Conservation (phyloP, 2,797 vertebrate species). For the Neostethus bicornis region DNA sequence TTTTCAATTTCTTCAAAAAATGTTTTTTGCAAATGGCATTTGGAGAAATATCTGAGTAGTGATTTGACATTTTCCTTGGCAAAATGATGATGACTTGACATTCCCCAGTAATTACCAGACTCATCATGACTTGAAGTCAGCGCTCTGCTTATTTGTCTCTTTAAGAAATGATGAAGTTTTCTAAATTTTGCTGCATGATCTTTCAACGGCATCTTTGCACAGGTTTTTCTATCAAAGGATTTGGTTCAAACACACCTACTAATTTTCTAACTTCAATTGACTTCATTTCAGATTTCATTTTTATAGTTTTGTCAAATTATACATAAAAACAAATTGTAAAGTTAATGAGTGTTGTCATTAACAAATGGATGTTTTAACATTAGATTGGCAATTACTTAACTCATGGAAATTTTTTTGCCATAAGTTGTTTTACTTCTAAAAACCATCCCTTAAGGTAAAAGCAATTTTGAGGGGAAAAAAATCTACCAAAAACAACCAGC, state of each 20-base stretch:
- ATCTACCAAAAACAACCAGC: no score
- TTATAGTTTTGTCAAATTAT: background rate
- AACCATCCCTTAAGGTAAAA: no score
- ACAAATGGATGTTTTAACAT: no score
- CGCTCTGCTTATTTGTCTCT: background rate
- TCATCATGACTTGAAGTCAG: background rate
- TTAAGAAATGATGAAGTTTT: background rate
- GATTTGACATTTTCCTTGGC: conserved; percentile 6
- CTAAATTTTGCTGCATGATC: background rate
- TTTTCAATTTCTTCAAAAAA: background rate
- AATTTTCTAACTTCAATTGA: background rate
- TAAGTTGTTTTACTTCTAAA: no score
- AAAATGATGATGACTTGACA: conserved; percentile 3
- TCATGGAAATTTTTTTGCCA: no score
- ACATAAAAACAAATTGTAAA: background rate
- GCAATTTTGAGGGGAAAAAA: no score
- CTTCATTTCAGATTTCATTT: background rate
- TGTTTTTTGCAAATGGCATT: conserved; percentile 4
- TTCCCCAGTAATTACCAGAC: conserved; percentile 5
- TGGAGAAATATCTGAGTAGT: conserved; percentile 6
- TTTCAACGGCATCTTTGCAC: background rate
- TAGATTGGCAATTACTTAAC: no score
- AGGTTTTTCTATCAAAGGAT: background rate
- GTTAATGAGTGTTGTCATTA: no score
- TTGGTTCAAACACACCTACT: background rate